Conservation (phyloP, 1,140 invertebrate genomes). For the Drosophila erecta region DNA sequence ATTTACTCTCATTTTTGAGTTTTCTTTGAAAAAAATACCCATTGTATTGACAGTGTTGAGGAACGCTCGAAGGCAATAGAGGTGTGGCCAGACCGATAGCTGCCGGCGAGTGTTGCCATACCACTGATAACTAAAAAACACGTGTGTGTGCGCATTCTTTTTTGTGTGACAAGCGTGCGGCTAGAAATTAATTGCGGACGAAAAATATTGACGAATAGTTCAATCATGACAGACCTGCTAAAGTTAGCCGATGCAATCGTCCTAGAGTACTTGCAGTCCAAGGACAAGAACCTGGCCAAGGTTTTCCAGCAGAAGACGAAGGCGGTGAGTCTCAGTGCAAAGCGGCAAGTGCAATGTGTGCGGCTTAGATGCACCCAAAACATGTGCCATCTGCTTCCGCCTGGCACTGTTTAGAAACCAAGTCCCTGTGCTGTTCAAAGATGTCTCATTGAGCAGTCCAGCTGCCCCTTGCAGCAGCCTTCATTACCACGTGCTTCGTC, state of each 20-base stretch:
- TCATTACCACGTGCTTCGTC: slow-evolving; percentile 52
- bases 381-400: neutral
- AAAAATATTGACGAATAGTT: slow-evolving; percentile 18
- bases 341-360: slow-evolving; percentile 39
- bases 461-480: too few species aligned
- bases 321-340: slow-evolving; percentile 85
- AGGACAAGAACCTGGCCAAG: slow-evolving; percentile 86
- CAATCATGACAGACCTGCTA: slow-evolving; percentile 54
- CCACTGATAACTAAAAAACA: slow-evolving; percentile 28
- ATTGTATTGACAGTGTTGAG: neutral
- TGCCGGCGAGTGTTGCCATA: neutral
- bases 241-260: slow-evolving; percentile 84
- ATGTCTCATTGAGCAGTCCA: neutral
- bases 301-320: slow-evolving; percentile 87
- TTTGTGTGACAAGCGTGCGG: slow-evolving; percentile 46
- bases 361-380: slow-evolving; percentile 1
- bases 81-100: neutral
- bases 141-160: slow-evolving; percentile 59
- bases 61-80: neutral
- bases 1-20: neutral
- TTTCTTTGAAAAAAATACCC: neutral
- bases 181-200: slow-evolving; percentile 16
- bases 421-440: neutral
- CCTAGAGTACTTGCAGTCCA: slow-evolving; percentile 86
- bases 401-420: neutral